Base-by-base conservation (phyloP, 2,797 vertebrate genomes). In the Scolopax bukidnonensis region DNA sequence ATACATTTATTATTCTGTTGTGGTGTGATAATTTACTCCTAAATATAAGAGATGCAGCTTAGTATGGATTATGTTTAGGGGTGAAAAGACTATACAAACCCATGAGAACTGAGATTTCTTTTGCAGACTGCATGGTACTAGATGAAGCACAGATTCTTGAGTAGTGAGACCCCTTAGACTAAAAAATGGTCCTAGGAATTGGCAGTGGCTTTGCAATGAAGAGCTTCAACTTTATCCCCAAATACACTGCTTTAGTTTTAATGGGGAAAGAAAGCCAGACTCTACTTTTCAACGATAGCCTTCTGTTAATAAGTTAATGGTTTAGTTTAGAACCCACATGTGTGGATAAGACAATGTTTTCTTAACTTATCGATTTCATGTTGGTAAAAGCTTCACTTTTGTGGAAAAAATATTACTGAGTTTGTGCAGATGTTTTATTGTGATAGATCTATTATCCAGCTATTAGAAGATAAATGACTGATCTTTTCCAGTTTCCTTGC, bases 391-490 rank as follows among this genome's bases (percentile, higher is more conserved):
- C 95, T 95, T 97, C 61, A 74, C 48, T 97, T 95, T 92, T 98
- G 89, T 97, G 96, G 89, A 96, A 97, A 97, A 97, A 98, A 98
- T 98, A 98, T 97, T 87, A 95, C 96, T 94, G 98, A 98, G 97
- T 99, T 98, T 98, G 98, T 99, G 98, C 98, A 98, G 98, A 98
- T 99, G 98, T 99, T 99, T 99, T 99, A 98, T 98, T 98, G 98
- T 99, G 99, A 99, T 99, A 98, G 98, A 99, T 99, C 99, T 99
- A 99, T 99, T 99, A 99, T 99, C 98, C 99, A 98, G 98, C 99
- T 98, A 99, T 99, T 99, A 99, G 99, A 99, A 99, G 99, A 99
- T 99, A 99, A 99, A 99, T 99, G 99, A 99, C 99, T 98, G 98
- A 99, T 99, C 98, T 98, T 99, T 98, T 98, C 98, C 98, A 97